Conservation (phyloP, 2,113 vertebrate species). For the Syrmaticus mikado region DNA sequence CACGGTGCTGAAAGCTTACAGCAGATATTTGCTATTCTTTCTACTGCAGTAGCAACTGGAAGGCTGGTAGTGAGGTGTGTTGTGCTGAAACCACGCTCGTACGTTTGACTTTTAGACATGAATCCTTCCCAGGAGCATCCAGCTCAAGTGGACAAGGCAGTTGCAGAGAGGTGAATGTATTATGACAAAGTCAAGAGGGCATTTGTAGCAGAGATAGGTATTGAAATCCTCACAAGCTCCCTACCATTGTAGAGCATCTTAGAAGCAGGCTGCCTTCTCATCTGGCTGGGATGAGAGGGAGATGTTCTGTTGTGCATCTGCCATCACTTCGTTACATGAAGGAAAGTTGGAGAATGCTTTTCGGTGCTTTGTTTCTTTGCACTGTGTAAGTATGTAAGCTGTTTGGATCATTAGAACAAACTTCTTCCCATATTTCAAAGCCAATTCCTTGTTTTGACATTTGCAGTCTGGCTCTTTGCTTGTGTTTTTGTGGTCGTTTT, state of each 20-base stretch:
- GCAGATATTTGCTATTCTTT: constrained; percentile 19
- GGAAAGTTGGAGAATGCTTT: background rate
- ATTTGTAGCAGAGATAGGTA: background rate
- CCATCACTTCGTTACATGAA: background rate
- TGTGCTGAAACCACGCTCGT: background rate
- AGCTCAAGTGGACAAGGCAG: background rate
- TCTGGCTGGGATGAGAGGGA: background rate
- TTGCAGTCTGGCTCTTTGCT: background rate
- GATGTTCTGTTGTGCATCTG: background rate
- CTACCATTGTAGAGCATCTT: background rate
- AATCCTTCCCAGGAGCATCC: background rate
- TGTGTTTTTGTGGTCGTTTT: background rate
- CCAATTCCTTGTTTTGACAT: constrained; percentile 46
- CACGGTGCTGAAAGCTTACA: background rate
- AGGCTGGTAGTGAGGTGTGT: background rate
- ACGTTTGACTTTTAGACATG: background rate
- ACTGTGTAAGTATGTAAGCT: background rate
- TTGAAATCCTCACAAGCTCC: background rate
- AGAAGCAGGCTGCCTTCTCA: background rate
- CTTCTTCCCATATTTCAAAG: background rate
- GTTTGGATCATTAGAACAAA: constrained; percentile 13
- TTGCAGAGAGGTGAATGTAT: background rate
- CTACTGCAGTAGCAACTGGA: background rate
- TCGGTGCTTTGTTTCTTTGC: background rate
- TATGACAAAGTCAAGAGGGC: background rate